Evolutionary conservation across 2,888 invertebrate species (phyloP).

Genomic region (Calephelis perditalis): DNA sequence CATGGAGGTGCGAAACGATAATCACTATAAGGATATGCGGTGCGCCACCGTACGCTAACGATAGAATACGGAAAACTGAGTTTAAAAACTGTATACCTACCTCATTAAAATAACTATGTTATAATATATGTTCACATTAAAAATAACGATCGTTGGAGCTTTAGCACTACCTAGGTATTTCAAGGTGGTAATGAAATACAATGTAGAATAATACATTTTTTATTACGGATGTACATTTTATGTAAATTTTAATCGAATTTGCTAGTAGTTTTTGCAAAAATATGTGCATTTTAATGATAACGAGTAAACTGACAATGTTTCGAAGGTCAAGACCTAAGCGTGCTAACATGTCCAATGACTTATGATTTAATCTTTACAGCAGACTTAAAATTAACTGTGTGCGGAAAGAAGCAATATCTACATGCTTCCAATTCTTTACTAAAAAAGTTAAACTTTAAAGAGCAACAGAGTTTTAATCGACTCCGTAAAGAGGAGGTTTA

Average conservation of each 20-base stretch:
- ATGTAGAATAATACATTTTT: background rate
- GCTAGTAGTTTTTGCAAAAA: conserved; percentile 4
- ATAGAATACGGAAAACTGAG: too few relatives aligned
- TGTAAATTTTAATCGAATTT: conserved; percentile 9
- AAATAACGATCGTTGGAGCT: conserved; percentile 3
- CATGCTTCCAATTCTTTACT: too few relatives aligned
- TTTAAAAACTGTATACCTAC: too few relatives aligned
- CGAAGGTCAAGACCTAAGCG: conserved; percentile 1
- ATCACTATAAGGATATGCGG: conserved; percentile 41
- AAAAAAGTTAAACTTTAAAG: too few relatives aligned
- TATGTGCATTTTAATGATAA: conserved; percentile 20
- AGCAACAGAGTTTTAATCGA: too few relatives aligned
- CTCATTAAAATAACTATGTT: conserved; percentile 11
- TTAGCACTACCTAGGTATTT: conserved; percentile 3
- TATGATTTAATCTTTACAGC: too few relatives aligned
- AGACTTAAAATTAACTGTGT: too few relatives aligned
- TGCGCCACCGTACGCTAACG: background rate
- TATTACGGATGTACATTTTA: conserved; percentile 5
- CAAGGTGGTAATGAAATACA: conserved; percentile 2
- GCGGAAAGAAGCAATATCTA: too few relatives aligned
- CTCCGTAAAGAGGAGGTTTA: too few relatives aligned
- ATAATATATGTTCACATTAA: conserved; percentile 9
- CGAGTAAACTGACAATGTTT: conserved; percentile 1
- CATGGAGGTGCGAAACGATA: conserved; percentile 63
- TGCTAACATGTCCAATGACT: background rate